A percentile compares a stretch with the other conserved stretches of the same genome.
These are phyloP conservation scores for Xiphophorus maculatus DNA, from an alignment of 2,113 vertebrate species.

Conservation along the genomic window DNA sequence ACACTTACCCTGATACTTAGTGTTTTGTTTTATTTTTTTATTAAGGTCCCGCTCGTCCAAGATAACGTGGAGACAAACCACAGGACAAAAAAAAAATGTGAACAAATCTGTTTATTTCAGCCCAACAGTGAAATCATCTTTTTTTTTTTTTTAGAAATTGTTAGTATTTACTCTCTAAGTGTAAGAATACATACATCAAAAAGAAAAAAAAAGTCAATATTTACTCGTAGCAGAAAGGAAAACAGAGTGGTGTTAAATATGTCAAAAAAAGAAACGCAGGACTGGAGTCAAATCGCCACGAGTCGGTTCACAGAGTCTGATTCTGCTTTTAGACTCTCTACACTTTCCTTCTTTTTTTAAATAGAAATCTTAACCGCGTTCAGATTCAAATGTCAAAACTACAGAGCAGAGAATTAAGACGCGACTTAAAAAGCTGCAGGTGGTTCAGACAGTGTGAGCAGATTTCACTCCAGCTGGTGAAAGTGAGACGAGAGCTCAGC, in stretches of 20 bases:
- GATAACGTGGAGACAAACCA: not conserved
- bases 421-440: not conserved
- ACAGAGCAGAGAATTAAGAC: not conserved
- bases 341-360: too few species aligned
- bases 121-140: constrained; percentile 50
- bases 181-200: constrained; percentile 63
- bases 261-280: constrained; percentile 13
- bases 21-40: not conserved
- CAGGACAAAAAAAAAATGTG: constrained; percentile 16
- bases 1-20: too few species aligned
- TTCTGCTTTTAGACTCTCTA: not conserved
- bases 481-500: not conserved
- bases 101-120: constrained; percentile 65
- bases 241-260: constrained; percentile 30
- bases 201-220: constrained; percentile 18
- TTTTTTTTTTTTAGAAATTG: constrained; percentile 17
- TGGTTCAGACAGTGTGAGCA: not conserved
- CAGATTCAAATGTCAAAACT: not conserved
- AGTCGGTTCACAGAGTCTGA: not conserved
- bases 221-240: constrained; percentile 17
- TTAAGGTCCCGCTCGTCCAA: not conserved
- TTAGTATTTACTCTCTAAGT: constrained; percentile 34
- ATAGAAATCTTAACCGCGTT: too few species aligned
- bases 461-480: constrained; percentile 2
- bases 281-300: not conserved